A percentile compares a stretch with the other conserved stretches of the same genome.
phyloP scores from a whole-genome alignment of 2,888 invertebrate genomes.

The Melinaea menophilus region DNA sequence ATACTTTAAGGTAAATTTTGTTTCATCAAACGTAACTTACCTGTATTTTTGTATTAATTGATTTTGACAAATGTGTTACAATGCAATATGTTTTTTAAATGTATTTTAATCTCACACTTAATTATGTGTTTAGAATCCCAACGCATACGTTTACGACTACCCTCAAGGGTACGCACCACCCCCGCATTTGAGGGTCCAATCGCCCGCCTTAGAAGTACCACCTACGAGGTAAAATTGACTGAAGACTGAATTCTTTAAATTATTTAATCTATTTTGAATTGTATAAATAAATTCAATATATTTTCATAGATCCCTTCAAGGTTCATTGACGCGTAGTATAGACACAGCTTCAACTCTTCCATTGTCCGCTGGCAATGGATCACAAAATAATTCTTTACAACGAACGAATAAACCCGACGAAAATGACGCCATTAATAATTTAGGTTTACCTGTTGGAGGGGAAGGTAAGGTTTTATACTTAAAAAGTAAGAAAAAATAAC shows the following conservation, averaged over 20 bases:
- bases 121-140: slow-evolving; percentile 51
- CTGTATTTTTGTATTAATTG: background rate
- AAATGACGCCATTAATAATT: slow-evolving; percentile 66
- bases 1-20: slow-evolving; percentile 69
- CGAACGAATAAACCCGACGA: slow-evolving; percentile 64
- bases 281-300: background rate
- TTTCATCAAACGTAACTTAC: slow-evolving; percentile 1
- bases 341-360: slow-evolving; percentile 70
- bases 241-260: background rate
- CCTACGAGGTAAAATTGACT: slow-evolving; percentile 47
- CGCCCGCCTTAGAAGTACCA: slow-evolving; percentile 55
- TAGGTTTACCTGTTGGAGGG: slow-evolving; percentile 62
- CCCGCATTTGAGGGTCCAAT: slow-evolving; percentile 65
- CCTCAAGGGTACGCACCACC: slow-evolving; percentile 70
- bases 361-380: slow-evolving; percentile 61
- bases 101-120: too few relatives aligned
- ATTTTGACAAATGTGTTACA: background rate
- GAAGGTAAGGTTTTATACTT: slow-evolving; percentile 31
- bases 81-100: slow-evolving; percentile 13
- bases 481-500: background rate
- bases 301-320: slow-evolving; percentile 61
- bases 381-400: slow-evolving; percentile 67
- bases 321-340: slow-evolving; percentile 69
- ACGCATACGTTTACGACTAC: slow-evolving; percentile 68
- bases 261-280: background rate